Evolutionary conservation across 2,797 vertebrate genomes (phyloP).

Genomic region (Natrix natrix): DNA sequence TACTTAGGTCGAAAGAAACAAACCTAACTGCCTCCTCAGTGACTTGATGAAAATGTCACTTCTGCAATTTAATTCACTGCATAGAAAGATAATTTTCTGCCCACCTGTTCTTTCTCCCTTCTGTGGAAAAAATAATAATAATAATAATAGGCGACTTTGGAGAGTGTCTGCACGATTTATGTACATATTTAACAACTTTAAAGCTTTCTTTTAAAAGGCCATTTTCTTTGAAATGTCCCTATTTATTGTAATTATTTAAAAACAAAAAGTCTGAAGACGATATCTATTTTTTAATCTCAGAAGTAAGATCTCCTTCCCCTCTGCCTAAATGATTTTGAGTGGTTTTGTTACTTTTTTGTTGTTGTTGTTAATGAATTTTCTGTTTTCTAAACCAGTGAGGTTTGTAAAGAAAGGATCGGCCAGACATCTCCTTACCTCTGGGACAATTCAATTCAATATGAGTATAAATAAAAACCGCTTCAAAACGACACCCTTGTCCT

Average conservation of each 20-base stretch:
- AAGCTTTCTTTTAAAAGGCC: conserved; percentile 51
- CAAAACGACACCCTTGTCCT: not conserved
- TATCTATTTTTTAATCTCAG: not conserved
- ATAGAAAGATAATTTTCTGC: conserved; percentile 18
- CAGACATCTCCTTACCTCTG: conserved; percentile 80
- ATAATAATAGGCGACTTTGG: not conserved
- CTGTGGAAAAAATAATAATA: not conserved
- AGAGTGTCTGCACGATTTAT: conserved; percentile 22
- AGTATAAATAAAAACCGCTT: not conserved
- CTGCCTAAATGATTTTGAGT: conserved; percentile 24
- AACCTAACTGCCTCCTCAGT: accelerated
- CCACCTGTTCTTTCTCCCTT: conserved; percentile 24
- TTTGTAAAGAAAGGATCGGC: conserved; percentile 71
- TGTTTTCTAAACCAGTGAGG: conserved; percentile 76
- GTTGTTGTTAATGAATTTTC: conserved; percentile 49
- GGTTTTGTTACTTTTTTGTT: conserved; percentile 34
- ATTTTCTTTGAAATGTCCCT: conserved; percentile 47
- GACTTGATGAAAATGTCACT: conserved; percentile 35
- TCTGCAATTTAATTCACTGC: not conserved
- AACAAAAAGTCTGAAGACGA: conserved; percentile 48
- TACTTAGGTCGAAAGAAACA: conserved; percentile 33
- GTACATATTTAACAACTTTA: conserved; percentile 24
- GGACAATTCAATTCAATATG: conserved; percentile 56
- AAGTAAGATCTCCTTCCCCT: conserved; percentile 5
- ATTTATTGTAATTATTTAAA: conserved; percentile 67